Evolutionary conservation across 2,888 invertebrate genomes (phyloP).

Genomic region (Drosophila setosimentum): DNA sequence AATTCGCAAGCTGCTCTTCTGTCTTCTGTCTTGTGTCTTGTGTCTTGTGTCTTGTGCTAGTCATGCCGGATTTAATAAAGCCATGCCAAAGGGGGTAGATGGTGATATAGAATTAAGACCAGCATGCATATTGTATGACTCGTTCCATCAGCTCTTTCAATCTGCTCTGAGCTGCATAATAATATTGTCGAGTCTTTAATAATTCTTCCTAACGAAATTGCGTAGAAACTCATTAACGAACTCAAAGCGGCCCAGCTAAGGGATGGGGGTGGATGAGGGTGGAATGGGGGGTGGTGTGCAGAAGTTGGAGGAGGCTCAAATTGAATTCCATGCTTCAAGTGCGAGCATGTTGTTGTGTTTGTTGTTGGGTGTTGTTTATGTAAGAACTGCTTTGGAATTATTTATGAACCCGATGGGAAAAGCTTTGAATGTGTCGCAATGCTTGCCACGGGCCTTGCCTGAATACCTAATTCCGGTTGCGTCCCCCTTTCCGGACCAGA

Average conservation of each 20-base stretch:
- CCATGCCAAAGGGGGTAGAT: not conserved
- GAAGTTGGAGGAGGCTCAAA: slow-evolving; percentile 48
- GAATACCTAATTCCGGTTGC: slow-evolving; percentile 60
- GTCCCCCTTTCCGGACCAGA: slow-evolving; percentile 9
- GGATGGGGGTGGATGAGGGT: not conserved
- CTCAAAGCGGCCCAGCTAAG: slow-evolving; percentile 49
- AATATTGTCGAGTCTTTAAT: slow-evolving; percentile 64
- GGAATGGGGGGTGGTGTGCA: not conserved
- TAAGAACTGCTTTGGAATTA: slow-evolving; percentile 79
- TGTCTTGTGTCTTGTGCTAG: not conserved
- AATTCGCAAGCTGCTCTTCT: slow-evolving; percentile 46
- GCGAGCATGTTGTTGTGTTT: slow-evolving; percentile 26
- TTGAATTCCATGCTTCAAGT: slow-evolving; percentile 70
- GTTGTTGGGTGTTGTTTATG: slow-evolving; percentile 62
- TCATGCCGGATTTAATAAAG: slow-evolving; percentile 2
- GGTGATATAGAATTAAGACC: not conserved
- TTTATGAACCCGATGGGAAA: slow-evolving; percentile 83
- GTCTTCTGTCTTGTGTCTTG: no score
- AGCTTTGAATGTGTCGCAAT: slow-evolving; percentile 83
- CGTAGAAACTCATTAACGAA: slow-evolving; percentile 76
- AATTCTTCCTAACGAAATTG: slow-evolving; percentile 71
- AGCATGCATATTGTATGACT: slow-evolving; percentile 31
- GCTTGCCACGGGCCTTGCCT: slow-evolving; percentile 51
- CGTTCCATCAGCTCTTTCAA: not conserved
- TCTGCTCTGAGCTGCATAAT: slow-evolving; percentile 54